phyloP scores from a whole-genome alignment of 1,140 invertebrate species.

The Drosophila ambigua region DNA sequence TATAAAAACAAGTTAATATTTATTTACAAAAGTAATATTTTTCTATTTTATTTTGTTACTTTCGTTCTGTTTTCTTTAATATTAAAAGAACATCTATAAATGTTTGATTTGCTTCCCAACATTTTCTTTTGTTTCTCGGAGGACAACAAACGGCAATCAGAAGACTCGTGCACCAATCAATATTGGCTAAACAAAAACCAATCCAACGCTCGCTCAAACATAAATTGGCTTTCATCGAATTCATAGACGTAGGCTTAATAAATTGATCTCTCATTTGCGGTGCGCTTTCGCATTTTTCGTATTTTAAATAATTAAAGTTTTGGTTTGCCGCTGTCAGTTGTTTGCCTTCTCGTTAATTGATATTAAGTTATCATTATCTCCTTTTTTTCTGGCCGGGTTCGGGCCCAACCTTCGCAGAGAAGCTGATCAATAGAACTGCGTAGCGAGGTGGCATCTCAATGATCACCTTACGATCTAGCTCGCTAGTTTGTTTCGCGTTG shows the following conservation, averaged over 20 bases:
- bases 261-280: constrained; percentile 19
- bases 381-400: constrained; percentile 14
- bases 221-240: constrained; percentile 6
- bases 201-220: constrained; percentile 23
- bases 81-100: constrained; percentile 72
- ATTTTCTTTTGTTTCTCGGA: constrained; percentile 47
- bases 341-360: constrained; percentile 65
- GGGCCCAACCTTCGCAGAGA: neutral
- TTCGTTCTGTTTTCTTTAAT: constrained; percentile 53
- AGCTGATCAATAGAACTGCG: constrained; percentile 51
- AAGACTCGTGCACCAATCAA: constrained; percentile 62
- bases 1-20: constrained; percentile 46
- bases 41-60: constrained; percentile 81
- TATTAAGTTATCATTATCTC: constrained; percentile 48
- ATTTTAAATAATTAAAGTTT: constrained; percentile 58
- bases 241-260: constrained; percentile 13
- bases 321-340: constrained; percentile 69
- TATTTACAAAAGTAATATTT: constrained; percentile 84
- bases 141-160: constrained; percentile 70
- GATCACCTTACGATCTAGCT: constrained; percentile 45
- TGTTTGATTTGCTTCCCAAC: constrained; percentile 56
- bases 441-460: constrained; percentile 51
- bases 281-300: constrained; percentile 11
- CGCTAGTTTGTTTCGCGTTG: constrained; percentile 54
- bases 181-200: constrained; percentile 42